Evolutionary conservation across 2,113 vertebrate species (phyloP), one percentile per base, ranked within the genome.

Genomic region (Cisticola juncidis): DNA sequence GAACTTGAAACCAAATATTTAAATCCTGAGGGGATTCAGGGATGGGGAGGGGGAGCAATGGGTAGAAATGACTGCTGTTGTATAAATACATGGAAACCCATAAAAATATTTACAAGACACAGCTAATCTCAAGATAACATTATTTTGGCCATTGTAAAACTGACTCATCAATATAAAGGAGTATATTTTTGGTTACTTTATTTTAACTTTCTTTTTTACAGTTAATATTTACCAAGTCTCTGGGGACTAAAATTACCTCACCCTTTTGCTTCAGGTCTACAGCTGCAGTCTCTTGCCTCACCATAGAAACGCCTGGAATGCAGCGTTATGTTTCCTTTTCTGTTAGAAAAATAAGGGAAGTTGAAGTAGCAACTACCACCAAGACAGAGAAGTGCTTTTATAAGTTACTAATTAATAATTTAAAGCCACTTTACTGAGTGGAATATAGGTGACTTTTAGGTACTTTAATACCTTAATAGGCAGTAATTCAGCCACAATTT

Each of bases 151-250:
- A 35, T 85, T 96, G 71, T 90, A 96, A 96, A 98, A 95, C 84
- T 95, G 94, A 97, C 64, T 97, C 91, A 97, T 98, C 96, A 96
- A 82, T 97, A 96, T 96, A 97, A 97, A 72, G 72, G 88, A 97
- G 79, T 88, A 44, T 95, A 92, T 96, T 95, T 97, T 90, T 83
- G 65, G 92, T 92, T 87, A 80, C 86, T 97, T 94, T 92, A 85
- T 94, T 97, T 98, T 98, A 98, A 98, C 98, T 98, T 99, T 98
- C 98, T 98, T 98, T 98, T 98, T 98, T 98, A 98, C 98, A 98
- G 98, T 98, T 99, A 99, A 99, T 99, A 99, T 99, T 99, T 99
- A 98, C 99, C 98, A 98, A 98, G 98, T 98, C 99, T 98, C 98
- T 94, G 95, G 98, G 97, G 98, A 96, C 96, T 97, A 97, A 98